A percentile compares a stretch with the other conserved stretches of the same genome.
These are phyloP conservation scores for Schizaphis graminum DNA, from an alignment of 2,888 invertebrate genomes.

Conservation along the genomic window DNA sequence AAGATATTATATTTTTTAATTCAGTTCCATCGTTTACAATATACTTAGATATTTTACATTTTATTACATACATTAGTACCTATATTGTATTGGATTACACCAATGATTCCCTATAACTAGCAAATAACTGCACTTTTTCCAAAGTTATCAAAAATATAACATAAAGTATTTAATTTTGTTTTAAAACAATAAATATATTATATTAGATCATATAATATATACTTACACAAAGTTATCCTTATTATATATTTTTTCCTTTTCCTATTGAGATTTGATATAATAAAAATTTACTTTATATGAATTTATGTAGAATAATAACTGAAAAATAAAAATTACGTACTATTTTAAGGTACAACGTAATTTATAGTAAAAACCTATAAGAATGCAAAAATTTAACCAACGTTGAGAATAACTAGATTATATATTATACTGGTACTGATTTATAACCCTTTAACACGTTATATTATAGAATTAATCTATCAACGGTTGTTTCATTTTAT, in stretches of 20 bases:
- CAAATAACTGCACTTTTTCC: neutral
- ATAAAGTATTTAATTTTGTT: neutral
- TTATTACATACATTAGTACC: neutral
- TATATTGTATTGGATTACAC: neutral
- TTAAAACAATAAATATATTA: neutral
- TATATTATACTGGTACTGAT: neutral
- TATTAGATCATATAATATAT: too few relatives aligned
- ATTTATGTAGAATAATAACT: too few relatives aligned
- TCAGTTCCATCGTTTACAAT: neutral
- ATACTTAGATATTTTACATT: neutral
- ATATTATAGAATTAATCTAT: neutral
- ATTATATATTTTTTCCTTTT: too few relatives aligned
- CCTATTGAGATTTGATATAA: too few relatives aligned
- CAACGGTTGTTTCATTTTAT: neutral
- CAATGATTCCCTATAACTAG: neutral
- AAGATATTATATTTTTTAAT: neutral
- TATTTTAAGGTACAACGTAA: too few relatives aligned
- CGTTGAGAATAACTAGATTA: neutral
- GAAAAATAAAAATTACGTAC: too few relatives aligned
- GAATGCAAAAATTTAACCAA: neutral
- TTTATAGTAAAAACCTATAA: neutral
- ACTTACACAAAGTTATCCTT: too few relatives aligned
- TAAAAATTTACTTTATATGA: too few relatives aligned
- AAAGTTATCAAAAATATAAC: neutral
- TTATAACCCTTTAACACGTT: neutral